phyloP scores from a whole-genome alignment of 1,140 invertebrate genomes.

The Drosophila guanche region DNA sequence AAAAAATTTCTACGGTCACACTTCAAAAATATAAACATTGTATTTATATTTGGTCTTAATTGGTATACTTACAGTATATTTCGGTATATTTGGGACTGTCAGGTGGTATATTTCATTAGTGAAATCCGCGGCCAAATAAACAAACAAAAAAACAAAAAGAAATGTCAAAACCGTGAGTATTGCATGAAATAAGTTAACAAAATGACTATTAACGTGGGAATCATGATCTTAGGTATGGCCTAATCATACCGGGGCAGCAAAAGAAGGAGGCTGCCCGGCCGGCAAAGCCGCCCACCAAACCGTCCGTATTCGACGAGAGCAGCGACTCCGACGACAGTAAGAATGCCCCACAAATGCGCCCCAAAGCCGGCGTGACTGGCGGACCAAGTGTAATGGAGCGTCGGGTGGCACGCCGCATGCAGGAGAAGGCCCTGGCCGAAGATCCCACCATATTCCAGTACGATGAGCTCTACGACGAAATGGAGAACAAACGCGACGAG shows the following conservation, averaged over 20 bases:
- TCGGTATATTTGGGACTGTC: no score
- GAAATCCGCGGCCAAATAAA: slow-evolving; percentile 1
- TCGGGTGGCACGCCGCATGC: slow-evolving; percentile 84
- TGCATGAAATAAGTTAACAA: not conserved
- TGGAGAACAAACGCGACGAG: slow-evolving; percentile 89
- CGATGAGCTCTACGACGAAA: slow-evolving; percentile 96
- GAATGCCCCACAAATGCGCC: slow-evolving; percentile 63
- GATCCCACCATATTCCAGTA: slow-evolving; percentile 97
- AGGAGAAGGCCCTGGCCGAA: slow-evolving; percentile 91
- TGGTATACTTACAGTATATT: no score
- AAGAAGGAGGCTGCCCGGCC: slow-evolving; percentile 48
- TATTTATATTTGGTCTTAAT: no score
- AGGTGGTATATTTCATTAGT: not conserved
- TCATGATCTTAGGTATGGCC: slow-evolving; percentile 62
- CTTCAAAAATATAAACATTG: no score
- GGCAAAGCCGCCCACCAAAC: slow-evolving; percentile 25
- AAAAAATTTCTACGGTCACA: no score
- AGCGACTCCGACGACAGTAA: slow-evolving; percentile 76
- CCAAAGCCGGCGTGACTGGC: slow-evolving; percentile 52
- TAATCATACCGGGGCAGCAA: slow-evolving; percentile 74
- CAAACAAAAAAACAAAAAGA: slow-evolving; percentile 24
- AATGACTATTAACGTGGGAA: not conserved
- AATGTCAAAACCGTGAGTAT: slow-evolving; percentile 80
- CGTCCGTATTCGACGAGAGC: slow-evolving; percentile 84
- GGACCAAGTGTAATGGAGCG: slow-evolving; percentile 81